Evolutionary conservation across 1,140 invertebrate species (phyloP).

Genomic region (Papilio glaucus): DNA sequence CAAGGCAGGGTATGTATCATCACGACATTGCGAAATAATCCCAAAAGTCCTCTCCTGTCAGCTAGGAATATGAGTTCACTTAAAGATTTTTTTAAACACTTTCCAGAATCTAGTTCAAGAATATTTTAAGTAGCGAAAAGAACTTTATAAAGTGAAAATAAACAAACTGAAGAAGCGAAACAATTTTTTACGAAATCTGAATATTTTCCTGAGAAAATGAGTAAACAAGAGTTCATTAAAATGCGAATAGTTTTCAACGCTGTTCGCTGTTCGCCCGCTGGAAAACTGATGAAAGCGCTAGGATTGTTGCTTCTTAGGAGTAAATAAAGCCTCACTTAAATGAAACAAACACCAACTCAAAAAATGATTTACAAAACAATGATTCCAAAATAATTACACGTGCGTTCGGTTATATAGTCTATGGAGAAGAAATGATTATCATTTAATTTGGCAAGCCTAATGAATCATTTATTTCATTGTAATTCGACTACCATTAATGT

Average conservation of each 20-base stretch:
- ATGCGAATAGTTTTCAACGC: conserved; percentile 14
- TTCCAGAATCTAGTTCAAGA: background rate
- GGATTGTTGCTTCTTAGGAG: background rate
- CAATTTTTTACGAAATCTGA: background rate
- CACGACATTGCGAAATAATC: background rate
- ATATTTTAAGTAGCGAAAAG: background rate
- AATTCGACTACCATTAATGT: too few species aligned
- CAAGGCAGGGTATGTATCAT: too few species aligned
- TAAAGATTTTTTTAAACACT: background rate
- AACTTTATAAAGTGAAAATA: conserved; percentile 6
- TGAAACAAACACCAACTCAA: background rate
- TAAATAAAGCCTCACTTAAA: background rate
- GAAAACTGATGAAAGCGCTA: background rate
- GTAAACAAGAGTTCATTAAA: conserved; percentile 22
- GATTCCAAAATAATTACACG: too few species aligned
- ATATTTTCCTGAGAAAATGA: background rate
- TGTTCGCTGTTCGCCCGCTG: background rate
- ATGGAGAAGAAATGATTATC: too few species aligned
- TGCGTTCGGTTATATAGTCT: too few species aligned
- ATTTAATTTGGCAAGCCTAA: too few species aligned
- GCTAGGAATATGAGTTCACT: background rate
- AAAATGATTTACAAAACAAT: background rate
- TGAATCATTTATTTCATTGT: too few species aligned
- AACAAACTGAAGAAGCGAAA: background rate
- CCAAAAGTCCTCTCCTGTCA: background rate